Conservation (phyloP, 2,888 invertebrate species). For the Harpagoxenus sublaevis region DNA sequence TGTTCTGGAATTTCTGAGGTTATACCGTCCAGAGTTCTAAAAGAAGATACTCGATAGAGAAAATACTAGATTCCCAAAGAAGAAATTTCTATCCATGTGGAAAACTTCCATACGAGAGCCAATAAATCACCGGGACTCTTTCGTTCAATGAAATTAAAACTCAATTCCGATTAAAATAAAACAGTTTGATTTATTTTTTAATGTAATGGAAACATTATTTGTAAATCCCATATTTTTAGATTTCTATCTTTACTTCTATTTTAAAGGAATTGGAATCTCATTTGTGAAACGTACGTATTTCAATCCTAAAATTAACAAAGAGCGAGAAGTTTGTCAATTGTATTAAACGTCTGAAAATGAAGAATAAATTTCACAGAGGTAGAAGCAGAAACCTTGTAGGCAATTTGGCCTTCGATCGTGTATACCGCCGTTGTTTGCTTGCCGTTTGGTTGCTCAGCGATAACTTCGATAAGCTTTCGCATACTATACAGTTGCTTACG, state of each 20-base stretch:
- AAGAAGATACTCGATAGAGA: neutral
- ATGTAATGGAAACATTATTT: neutral
- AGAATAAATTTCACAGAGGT: neutral
- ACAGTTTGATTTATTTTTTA: neutral
- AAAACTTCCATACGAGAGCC: neutral
- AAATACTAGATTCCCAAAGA: neutral
- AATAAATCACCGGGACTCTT: neutral
- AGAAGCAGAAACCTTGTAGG: neutral
- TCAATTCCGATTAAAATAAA: neutral
- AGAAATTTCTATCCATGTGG: neutral
- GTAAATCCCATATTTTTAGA: neutral
- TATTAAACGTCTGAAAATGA: neutral
- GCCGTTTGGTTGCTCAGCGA: slow-evolving; percentile 48
- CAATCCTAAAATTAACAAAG: neutral
- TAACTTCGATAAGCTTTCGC: slow-evolving; percentile 53
- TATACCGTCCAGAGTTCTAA: neutral
- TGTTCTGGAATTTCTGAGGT: neutral
- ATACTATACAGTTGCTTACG: slow-evolving; percentile 29
- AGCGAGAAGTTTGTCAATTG: neutral
- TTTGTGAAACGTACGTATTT: neutral
- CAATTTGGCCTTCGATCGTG: slow-evolving; percentile 37
- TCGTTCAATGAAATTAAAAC: neutral
- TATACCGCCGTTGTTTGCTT: slow-evolving; percentile 33
- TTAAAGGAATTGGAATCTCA: neutral
- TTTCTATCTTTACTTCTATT: neutral